Percentiles rank a stretch among this genome's conserved stretches.
These are phyloP conservation scores for Oceanodroma tethys DNA, from an alignment of 2,113 vertebrate genomes.

Conservation along the genomic window DNA sequence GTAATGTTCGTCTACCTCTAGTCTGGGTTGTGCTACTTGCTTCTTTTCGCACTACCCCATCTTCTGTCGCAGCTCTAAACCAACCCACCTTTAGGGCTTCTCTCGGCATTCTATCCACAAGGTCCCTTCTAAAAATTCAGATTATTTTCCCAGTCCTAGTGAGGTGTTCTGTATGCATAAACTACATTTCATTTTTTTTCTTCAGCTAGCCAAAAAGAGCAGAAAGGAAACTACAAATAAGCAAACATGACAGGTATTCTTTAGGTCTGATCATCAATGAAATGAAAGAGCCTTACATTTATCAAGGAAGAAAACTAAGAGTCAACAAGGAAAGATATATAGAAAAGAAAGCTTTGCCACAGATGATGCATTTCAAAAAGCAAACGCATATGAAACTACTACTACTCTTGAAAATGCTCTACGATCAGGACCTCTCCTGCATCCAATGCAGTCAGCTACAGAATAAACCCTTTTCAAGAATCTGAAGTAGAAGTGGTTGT, in stretches of 20 bases:
- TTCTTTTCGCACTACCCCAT: neutral
- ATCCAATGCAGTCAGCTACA: neutral
- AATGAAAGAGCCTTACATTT: neutral
- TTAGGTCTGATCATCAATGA: neutral
- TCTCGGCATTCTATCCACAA: neutral
- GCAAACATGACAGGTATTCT: neutral
- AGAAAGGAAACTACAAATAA: neutral
- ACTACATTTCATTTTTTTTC: neutral
- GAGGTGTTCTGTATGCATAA: neutral
- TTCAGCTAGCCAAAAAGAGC: neutral
- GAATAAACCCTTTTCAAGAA: neutral
- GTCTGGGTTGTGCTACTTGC: neutral
- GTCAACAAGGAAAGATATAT: neutral
- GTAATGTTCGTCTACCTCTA: neutral
- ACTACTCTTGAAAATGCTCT: neutral
- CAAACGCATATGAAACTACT: neutral
- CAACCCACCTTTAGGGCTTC: neutral
- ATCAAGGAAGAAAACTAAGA: neutral
- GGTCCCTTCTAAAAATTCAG: neutral
- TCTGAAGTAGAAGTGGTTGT: neutral
- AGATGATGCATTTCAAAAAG: neutral
- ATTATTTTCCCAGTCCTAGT: neutral
- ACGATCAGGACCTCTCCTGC: neutral
- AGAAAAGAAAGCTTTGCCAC: neutral
- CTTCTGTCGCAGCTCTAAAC: neutral